These are phyloP conservation scores for Eidolon helvum DNA, from an alignment of 2,113 vertebrate genomes.

Conservation along the genomic window DNA sequence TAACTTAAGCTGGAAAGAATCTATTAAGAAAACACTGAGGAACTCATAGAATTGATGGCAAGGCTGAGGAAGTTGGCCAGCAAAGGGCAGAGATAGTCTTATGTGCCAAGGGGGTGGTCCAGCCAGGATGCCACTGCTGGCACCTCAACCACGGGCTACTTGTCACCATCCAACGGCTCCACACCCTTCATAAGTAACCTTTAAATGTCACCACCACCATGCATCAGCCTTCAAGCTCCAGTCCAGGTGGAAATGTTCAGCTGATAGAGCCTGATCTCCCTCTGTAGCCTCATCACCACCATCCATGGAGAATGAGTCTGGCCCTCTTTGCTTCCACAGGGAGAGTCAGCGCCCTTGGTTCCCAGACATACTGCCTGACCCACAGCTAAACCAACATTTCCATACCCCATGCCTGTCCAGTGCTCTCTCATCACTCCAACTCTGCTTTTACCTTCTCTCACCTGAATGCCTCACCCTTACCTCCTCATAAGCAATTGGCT, in stretches of 20 bases:
- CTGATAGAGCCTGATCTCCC: not conserved
- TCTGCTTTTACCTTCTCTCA: not conserved
- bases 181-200: not conserved
- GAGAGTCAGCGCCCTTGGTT: not conserved
- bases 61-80: not conserved
- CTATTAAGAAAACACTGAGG: not conserved
- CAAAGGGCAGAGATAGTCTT: not conserved
- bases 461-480: not conserved
- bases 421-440: not conserved
- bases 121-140: not conserved
- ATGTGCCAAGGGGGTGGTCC: not conserved
- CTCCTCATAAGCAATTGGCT: not conserved
- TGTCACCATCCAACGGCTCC: not conserved
- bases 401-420: fast-evolving
- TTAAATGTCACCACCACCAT: not conserved
- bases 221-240: not conserved
- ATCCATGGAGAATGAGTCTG: not conserved
- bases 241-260: not conserved
- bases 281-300: not conserved
- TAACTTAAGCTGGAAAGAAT: not conserved
- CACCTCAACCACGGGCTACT: not conserved
- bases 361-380: not conserved
- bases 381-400: not conserved
- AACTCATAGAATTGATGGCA: not conserved
- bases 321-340: not conserved